A percentile compares a stretch with the other conserved stretches of the same genome.
Conservation (phyloP, 37 sponge, comb jelly and placozoan genomes). For the Halisarca cf. caerulea region DNA sequence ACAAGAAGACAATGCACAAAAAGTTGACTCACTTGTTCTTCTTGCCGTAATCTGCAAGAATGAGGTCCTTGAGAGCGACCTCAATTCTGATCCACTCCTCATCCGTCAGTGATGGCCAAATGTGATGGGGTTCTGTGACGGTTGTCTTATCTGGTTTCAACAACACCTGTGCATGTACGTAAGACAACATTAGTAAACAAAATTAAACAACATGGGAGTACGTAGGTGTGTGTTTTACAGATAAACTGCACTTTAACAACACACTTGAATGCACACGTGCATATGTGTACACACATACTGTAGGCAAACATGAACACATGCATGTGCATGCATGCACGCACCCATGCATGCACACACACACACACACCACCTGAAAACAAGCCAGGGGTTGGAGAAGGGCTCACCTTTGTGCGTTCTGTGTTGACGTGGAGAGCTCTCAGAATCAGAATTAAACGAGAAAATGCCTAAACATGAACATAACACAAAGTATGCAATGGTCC, state of each 20-base stretch:
- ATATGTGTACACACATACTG: neutral
- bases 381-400: no score
- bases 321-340: neutral
- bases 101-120: conserved; percentile 95
- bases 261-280: neutral
- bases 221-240: no score
- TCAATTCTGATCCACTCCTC: conserved; percentile 99
- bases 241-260: no score
- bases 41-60: conserved; percentile 99
- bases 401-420: conserved; percentile 92
- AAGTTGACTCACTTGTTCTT: conserved; percentile 90
- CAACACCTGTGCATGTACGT: conserved; percentile 64
- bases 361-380: no score
- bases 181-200: neutral
- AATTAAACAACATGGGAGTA: no score
- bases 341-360: neutral
- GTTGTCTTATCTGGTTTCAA: conserved; percentile 99
- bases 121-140: conserved; percentile 98
- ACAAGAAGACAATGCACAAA: neutral
- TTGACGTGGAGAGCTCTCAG: conserved; percentile 98
- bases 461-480: conserved; percentile 57
- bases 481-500: neutral
- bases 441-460: conserved; percentile 97
- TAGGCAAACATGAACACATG: neutral
- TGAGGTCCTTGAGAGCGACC: conserved; percentile 96